Base-by-base conservation (phyloP, 2,888 invertebrate species). In the Cephus spinipes region DNA sequence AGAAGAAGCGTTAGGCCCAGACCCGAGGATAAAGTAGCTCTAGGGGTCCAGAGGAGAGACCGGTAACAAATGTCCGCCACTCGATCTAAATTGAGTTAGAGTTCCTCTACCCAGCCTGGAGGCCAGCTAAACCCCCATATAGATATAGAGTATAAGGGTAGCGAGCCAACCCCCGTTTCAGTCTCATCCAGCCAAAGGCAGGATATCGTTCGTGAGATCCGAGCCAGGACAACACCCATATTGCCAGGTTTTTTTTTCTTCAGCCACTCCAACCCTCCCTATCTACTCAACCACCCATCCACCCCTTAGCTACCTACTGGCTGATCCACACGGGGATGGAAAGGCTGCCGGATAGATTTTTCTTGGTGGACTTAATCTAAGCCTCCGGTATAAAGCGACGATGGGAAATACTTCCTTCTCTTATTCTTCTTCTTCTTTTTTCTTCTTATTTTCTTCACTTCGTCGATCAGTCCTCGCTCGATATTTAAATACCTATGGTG, bases 71-170 rank as follows among this genome's bases (percentile, higher is more conserved):
- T 92, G 91, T 89, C 85, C 86, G 87, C 86, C 90, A 91, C 92
- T 92, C 91, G 91, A 92, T 92, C 92, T 92, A 91, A 92, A 92
- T 92, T 91, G 92, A 91, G 92, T 92, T 91, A 92, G 88, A 88
- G 88, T 87, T 85, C 85, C 81, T 79, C 79, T 68, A 71, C 71
- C 71, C 71, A 32, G 32, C 71, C 32, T 31, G 32, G 71, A 31
- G 31, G 32, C 71, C 32, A 31, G 71, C 71, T 33, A 31, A 71
- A 35, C 35, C 32, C 71, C 71, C 82, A 81, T 81, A 79, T 77
- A 78, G 73, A 36, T 71, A 73, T 80, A 74, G 76, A 77, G 69
- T 55, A 55, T 55, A 55, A 55, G 55, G 55, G 55, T 55, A 55
- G 55, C 55, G 23, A 55, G 55, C 55, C 55, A 55, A 23, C 55